A percentile compares a stretch with the other conserved stretches of the same genome.
phyloP scores from a whole-genome alignment of 2,888 invertebrate genomes.

The Seira sanloemensis region DNA sequence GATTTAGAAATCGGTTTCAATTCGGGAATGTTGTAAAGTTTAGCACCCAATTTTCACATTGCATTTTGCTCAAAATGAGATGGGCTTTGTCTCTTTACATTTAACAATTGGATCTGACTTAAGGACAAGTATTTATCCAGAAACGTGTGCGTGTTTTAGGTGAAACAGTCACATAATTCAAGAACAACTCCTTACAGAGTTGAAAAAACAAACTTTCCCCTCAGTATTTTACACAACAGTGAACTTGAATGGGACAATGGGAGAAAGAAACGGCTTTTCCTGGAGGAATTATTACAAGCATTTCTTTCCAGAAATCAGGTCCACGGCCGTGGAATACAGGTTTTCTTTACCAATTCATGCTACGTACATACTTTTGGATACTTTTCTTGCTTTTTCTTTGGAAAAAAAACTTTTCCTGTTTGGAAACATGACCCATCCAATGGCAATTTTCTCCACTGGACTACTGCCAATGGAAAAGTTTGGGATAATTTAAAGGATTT shows the following conservation, averaged over 20 bases:
- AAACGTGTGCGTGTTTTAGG: too few relatives aligned
- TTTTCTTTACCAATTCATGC: neutral
- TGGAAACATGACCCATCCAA: neutral
- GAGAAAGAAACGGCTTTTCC: neutral
- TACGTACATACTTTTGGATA: neutral
- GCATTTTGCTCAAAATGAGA: too few relatives aligned
- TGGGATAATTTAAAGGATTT: neutral
- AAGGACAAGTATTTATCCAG: too few relatives aligned
- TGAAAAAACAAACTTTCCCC: conserved; percentile 17
- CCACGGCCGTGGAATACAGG: neutral
- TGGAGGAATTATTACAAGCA: neutral
- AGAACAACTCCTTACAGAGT: too few relatives aligned
- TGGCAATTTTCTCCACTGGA: conserved; percentile 33
- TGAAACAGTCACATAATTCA: too few relatives aligned
- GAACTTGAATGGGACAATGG: conserved; percentile 36
- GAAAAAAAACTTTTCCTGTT: neutral
- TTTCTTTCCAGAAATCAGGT: neutral
- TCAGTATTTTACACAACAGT: conserved; percentile 43
- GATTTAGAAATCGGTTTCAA: too few relatives aligned
- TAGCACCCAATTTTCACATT: too few relatives aligned
- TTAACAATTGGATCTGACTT: too few relatives aligned
- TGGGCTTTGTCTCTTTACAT: too few relatives aligned
- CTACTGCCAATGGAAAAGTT: conserved; percentile 29
- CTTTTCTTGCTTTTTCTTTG: neutral
- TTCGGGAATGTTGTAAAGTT: too few relatives aligned